Conservation (phyloP, 2,888 invertebrate genomes). For the Hypselothyrea guttata region DNA sequence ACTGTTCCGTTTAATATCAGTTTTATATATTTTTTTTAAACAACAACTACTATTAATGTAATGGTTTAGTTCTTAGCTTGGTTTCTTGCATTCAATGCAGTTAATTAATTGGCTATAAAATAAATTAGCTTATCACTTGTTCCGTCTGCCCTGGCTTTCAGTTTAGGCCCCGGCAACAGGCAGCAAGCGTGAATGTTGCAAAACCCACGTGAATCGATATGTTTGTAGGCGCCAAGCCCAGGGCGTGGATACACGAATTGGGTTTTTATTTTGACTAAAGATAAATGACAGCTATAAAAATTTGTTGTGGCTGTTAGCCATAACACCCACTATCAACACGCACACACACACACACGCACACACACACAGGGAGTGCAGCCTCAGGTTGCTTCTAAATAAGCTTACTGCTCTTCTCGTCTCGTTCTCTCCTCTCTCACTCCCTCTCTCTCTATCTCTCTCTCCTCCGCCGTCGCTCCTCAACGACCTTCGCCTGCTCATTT, state of each 20-base stretch:
- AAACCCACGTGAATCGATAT: slow-evolving; percentile 60
- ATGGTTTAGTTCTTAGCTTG: too few species aligned
- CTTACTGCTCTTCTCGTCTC: too few species aligned
- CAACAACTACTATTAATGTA: too few species aligned
- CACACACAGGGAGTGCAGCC: slow-evolving; percentile 14
- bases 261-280: slow-evolving; percentile 28
- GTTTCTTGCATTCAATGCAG: too few species aligned
- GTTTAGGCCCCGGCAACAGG: too few species aligned
- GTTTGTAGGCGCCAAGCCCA: slow-evolving; percentile 26
- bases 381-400: slow-evolving; percentile 3
- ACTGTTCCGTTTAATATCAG: too few species aligned
- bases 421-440: too few species aligned
- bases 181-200: slow-evolving; percentile 4
- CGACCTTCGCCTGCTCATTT: slow-evolving; percentile 46
- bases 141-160: too few species aligned
- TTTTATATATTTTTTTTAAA: too few species aligned
- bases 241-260: slow-evolving; percentile 60
- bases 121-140: slow-evolving; percentile 45
- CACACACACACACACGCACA: slow-evolving; percentile 22
- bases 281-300: slow-evolving; percentile 61
- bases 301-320: slow-evolving; percentile 1
- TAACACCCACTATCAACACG: slow-evolving; percentile 41
- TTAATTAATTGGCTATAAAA: slow-evolving; percentile 44
- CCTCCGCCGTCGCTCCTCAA: background rate
- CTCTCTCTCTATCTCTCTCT: too few species aligned